Evolutionary conservation across 2,888 invertebrate species (phyloP).

Genomic region (Bhutanitis thaidina): DNA sequence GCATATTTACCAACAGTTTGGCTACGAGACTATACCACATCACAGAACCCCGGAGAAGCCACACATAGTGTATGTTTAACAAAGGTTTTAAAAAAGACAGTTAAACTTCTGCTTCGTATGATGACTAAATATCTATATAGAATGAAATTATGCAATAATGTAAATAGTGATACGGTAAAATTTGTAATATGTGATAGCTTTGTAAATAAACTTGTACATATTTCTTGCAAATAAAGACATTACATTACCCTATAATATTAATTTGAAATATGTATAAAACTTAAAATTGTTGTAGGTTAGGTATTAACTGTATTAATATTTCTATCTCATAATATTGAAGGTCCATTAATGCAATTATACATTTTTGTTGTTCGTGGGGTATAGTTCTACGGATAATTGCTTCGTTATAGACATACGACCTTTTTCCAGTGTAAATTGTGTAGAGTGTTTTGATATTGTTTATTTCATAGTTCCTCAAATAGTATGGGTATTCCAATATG

Average conservation of each 20-base stretch:
- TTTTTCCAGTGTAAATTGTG: conserved; percentile 21
- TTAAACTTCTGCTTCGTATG: conserved; percentile 33
- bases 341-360: conserved; percentile 15
- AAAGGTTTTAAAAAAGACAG: conserved; percentile 57
- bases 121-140: conserved; percentile 41
- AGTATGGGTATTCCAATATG: conserved; percentile 50
- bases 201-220: conserved; percentile 75
- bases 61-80: conserved; percentile 81
- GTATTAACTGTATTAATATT: conserved; percentile 18
- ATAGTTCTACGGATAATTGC: conserved; percentile 12
- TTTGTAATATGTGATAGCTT: conserved; percentile 78
- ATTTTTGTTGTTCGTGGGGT: conserved; percentile 16
- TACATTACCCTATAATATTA: conserved; percentile 57
- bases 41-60: conserved; percentile 78
- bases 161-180: conserved; percentile 74
- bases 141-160: conserved; percentile 73
- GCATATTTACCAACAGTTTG: conserved; percentile 76
- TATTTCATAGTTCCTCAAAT: conserved; percentile 58
- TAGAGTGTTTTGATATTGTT: conserved; percentile 43
- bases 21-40: conserved; percentile 74
- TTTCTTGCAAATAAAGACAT: conserved; percentile 60
- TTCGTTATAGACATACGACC: conserved; percentile 12
- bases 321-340: conserved; percentile 18
- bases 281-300: conserved; percentile 15
- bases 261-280: conserved; percentile 51